Evolutionary conservation across 2,888 invertebrate species (phyloP), one percentile per base, ranked within the genome.

Genomic region (Drosophila neutralis): DNA sequence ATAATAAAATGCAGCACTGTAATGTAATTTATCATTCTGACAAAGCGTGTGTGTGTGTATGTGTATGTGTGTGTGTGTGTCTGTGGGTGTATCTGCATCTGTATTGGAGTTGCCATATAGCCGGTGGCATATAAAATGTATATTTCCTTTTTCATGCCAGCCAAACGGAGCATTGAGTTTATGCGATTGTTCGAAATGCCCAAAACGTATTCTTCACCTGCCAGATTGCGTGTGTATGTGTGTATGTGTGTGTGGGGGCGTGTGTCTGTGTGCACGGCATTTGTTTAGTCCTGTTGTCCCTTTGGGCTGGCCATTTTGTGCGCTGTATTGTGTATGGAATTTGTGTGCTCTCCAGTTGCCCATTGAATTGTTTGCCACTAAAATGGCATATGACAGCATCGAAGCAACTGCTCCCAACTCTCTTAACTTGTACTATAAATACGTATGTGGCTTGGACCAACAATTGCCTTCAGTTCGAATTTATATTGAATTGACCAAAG

Each of bases 1-100:
- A 82, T 87, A 87, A 81, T 85, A 81, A 85, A 85, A 85, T 85
- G 80, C 85, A 80, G 76, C 69, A 64, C 42, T 52, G 56, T 56
- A 71, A 72, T 76, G 62, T 80, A 80, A 85, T 85, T 85, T 85
- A 87, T 85, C 78, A 82, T 68, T 70, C n/a, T 24, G 31, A 18
- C 33, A 62, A 27, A 18, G 40, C 31, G 36, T 8, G 54, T 38
- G 29, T 13, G 31, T 29, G 33, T 40, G n/a, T 40, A 29, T 45
- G 33, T 38, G 40, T n/a, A 33, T 24, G 45, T 18, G 27, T 24
- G 24, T 21, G 29, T 42, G 36, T 18, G 31, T 36, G 48, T 40
- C 24, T 33, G 40, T 38, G 11, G 3, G 53, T 24, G 40, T 49
- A 36, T 42, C 38, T 29, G 40, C 21, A 42, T 15, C 54, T 48